A percentile compares a stretch with the other conserved stretches of the same genome.
These are phyloP conservation scores for Castor canadensis DNA, from an alignment of 2,113 vertebrate genomes.

Conservation along the genomic window DNA sequence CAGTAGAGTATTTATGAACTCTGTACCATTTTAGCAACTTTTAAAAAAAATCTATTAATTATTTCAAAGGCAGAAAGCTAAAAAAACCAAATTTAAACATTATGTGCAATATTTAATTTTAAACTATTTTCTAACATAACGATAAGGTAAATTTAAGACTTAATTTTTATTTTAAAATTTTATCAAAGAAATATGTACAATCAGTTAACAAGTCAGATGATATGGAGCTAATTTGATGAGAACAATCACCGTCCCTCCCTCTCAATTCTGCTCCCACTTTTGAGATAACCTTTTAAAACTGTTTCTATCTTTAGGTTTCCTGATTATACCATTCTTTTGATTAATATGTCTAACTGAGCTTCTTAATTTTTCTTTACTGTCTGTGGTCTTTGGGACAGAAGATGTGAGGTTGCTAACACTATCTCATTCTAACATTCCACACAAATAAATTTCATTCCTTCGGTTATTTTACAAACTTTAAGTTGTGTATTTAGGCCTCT, in stretches of 20 bases:
- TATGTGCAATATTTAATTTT: neutral
- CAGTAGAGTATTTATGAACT: neutral
- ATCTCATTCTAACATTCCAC: neutral
- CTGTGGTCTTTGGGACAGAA: neutral
- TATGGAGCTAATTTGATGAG: neutral
- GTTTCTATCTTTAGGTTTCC: neutral
- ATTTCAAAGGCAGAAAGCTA: neutral
- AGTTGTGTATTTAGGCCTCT: neutral
- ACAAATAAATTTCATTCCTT: neutral
- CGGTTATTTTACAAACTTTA: neutral
- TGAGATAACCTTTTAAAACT: neutral
- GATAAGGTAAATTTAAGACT: neutral
- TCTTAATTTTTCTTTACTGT: slow-evolving; percentile 39
- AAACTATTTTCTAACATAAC: slow-evolving; percentile 22
- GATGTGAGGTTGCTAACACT: neutral
- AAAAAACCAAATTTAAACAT: neutral
- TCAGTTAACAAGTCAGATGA: neutral
- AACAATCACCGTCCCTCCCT: neutral
- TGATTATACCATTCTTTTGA: neutral
- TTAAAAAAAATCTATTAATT: neutral
- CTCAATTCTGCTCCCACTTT: neutral
- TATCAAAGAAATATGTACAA: neutral
- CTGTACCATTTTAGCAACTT: neutral
- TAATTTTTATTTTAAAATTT: neutral
- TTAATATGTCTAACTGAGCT: neutral